Evolutionary conservation across 1,140 invertebrate genomes (phyloP), one percentile per base, ranked within the genome.

Genomic region (Pinna nobilis): DNA sequence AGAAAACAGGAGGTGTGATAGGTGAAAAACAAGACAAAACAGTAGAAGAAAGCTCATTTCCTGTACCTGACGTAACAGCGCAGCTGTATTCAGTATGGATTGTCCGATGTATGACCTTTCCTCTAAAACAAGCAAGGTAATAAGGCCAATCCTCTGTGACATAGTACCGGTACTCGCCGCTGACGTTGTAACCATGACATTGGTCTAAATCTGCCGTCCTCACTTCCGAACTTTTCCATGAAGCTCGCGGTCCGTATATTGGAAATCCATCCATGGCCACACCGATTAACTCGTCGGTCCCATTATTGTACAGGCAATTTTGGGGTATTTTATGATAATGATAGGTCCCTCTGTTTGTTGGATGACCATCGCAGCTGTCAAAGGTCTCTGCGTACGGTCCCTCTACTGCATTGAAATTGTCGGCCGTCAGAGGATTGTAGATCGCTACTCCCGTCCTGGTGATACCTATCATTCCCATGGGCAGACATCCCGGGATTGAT

Each of bases 321-420:
- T 49, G 15, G 20, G 70, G 70, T 1, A 67, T 15, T 15, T 73
- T 67, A 33, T 73, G 70, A 28, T 73, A 73, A 28, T 73, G 70
- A 28, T 73, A 73, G 1, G 11, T 49, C 2, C 70, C 70, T 0
- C 1, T 33, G 4, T 39, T 50, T 20, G 32, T 30, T 7, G 70
- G 39, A 50, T 73, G 70, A 6, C 70, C 70, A 23, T 73, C 70
- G 51, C 70, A 73, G 20, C 41, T 73, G 25, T 73, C 70, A 50
- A 73, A 60, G 1, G 25, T 60, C 39, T 73, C 70, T 7, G 63
- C 63, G 15, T 49, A 41, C 6, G 37, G 2, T 9, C 70, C 70
- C 18, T 73, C 70, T 3, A 73, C 70, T 2, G 70, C 70, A 59
- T 73, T 73, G 20, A 49, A 28, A 51, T 7, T 18, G 3, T 35